Base-by-base conservation (phyloP, 30 jellyfish, hydroid and myxozoan genomes). In the Aurelia coerulea region DNA sequence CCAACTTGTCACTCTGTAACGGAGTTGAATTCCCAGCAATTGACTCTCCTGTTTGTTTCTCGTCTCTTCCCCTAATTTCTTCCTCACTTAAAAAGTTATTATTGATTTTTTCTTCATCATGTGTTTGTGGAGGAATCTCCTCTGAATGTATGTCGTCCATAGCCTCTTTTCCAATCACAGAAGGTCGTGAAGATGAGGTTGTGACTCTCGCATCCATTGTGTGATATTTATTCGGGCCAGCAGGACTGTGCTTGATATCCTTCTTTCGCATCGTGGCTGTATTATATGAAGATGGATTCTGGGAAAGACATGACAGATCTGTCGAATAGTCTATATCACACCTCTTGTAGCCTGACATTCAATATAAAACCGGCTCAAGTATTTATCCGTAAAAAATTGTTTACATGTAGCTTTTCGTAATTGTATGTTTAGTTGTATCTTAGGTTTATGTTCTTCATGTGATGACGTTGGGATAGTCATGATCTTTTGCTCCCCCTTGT, bases 271-370 rank as follows among this genome's bases (percentile, higher is more conserved):
- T 68, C 0, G 96, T 88, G 39, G 88, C 88, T 2, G 96, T 88
- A 64, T 79, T 68, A 56, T 65, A 72, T 16, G 84, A 52, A 13
- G 96, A 78, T n/a, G 96, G 96, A 33, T 88, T 56, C 96, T 88
- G 62, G 29, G 56, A 51, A 42, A 19, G 13, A 46, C 51, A 39
- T 0, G 10, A 39, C 6, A 39, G 51, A 1, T 39, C 0, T 39
- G 8, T 3, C 0, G 0, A 39, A 1, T 39, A 39, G 0, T 39
- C 51, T 39, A 39, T 9, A 39, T 0, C 29, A 23, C 29, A 23
- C 29, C 0, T 23, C 29, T 23, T 23, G 0, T 0, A 0, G 29
- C 29, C 29, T 0, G 29, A 23, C 29, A 23, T 0, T 23, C 29
- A 23, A 23, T 23, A 0, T 23, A 0, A 23, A 23, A 23, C 29